Evolutionary conservation across 1,140 invertebrate genomes (phyloP), one percentile per base, ranked within the genome.

Genomic region (Mamestra configurata): DNA sequence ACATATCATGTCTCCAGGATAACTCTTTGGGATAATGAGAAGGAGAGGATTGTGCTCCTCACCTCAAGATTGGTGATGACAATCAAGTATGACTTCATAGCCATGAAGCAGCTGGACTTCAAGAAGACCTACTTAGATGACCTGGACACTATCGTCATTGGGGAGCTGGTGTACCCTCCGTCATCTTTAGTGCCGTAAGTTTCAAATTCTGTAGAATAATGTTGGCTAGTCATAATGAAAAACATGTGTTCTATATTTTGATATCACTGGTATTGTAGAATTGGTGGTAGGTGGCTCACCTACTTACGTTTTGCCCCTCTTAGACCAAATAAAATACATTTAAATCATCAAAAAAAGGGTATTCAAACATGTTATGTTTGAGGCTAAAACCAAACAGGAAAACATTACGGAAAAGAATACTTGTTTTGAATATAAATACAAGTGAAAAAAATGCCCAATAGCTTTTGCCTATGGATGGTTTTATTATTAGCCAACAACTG

Each of bases 71-170:
- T 96, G 7, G 90, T 98, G 5, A 96, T 98, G 82, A 96, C 97
- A 15, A 96, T 98, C 35, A 98, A 98, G 86, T 98, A 98, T 93
- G 98, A 98, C 91, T 98, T 98, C 87, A 98, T 98, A 84, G 97
- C 97, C 0, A 93, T 98, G 85, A 97, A 96, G 82, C 95, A 97
- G 70, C 89, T 97, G 18, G 97, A 97, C 73, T 97, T 96, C 83
- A 96, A 96, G 80, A 96, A 97, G 88, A 94, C 98, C 13, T 95
- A 96, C 77, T 88, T 98, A 46, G 93, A 96, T 59, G 93, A 96
- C 22, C 94, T 98, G 55, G 97, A 98, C 86, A 96, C 96, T n/a
- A 90, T 98, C 40, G 95, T 97, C 0, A 95, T 96, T 77, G 98
- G 98, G 20, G 97, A 98, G 89, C 91, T 98, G 70, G 96, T 96